Base-by-base conservation (phyloP, 2,113 vertebrate species). In the Gopherus flavomarginatus region DNA sequence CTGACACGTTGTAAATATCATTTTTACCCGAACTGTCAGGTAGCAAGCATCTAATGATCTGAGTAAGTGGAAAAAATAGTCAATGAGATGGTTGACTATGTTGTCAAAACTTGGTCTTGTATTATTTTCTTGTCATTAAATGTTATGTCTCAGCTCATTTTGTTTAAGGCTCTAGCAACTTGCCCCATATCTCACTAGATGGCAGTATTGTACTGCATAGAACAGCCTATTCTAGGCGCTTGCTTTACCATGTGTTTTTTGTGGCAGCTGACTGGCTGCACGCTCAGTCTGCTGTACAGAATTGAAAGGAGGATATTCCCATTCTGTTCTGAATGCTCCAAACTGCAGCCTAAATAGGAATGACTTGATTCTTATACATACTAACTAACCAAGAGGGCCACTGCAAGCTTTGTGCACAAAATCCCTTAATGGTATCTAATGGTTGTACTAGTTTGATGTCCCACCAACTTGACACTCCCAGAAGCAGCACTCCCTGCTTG, bases 121-220 rank as follows among this genome's bases (percentile, higher is more conserved):
- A 87, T 19, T 92, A 27, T 57, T 4, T 72, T 69, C 65, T 69
- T 38, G 65, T 69, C 62, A 65, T 65, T 69, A n/a, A 69, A 69
- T 8, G 62, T 69, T 69, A 21, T 38, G 35, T 9, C n/a, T 72
- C n/a, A 72, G 65, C 19, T 72, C 9, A 21, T 22, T 38, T 49
- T 0, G 24, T 2, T 6, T 8, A 29, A 17, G 44, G 42, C n/a
- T 0, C 44, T 31, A 38, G 1, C 65, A 6, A 24, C 10, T 42
- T 77, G 81, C 56, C 12, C 49, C 0, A 38, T 16, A 12, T 52
- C 92, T 90, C 98, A n/a, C 92, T 7, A 97, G 98, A 96, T 96
- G 98, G 95, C 97, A 97, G 94, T 95, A 90, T 96, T 95, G 94
- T 44, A 72, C 97, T 1, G 38, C 5, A 44, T 84, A 86, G 87